Evolutionary conservation across 2,888 invertebrate genomes (phyloP), one percentile per base, ranked within the genome.

Genomic region (Drosophila mercatorum): DNA sequence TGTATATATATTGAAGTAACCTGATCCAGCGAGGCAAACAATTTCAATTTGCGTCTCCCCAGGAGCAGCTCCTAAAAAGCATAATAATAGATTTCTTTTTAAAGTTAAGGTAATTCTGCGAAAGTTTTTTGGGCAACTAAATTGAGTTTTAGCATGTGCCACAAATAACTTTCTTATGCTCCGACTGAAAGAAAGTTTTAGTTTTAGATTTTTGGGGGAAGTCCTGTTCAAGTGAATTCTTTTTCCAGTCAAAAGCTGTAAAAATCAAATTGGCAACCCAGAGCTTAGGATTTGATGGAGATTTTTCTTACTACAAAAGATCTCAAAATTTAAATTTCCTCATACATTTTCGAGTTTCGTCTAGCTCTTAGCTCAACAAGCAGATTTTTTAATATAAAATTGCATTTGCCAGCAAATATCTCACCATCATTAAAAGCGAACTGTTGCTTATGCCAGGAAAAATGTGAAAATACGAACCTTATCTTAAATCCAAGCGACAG

Each of bases 41-140:
- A 67, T 60, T 60, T 71, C 60, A 64, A 75, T 71, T 60, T 75
- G 52, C 57, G 41, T 53, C 43, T 49, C 49, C 28, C 38, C n/a
- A 47, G 58, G 36, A 53, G 47, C 47, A 40, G 28, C 46, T 14
- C 26, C 11, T 26, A 6, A 17, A 47, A 8, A 11, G 47, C 14
- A 11, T 26, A 22, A 46, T 22, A 53, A 17, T 46, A 14, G 26
- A 26, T 46, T 53, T 34, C 17, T 28, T n/a, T 51, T 49, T 22
- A 40, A 46, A 36, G 26, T 44, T 34, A 7, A n/a, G 22, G 44
- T 6, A 10, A 26, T 58, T 26, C n/a, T 26, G 5, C 2, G 7
- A 22, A 58, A 58, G n/a, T 46, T 58, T 10, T 46, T 46, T 26
- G 10, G 46, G 11, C 17, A 56, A 14, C 31, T 51, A 12, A 51